Percentiles rank a stretch among this genome's conserved stretches.
phyloP scores from a whole-genome alignment of 1,140 invertebrate genomes.

The Drosophila equinoxialis region DNA sequence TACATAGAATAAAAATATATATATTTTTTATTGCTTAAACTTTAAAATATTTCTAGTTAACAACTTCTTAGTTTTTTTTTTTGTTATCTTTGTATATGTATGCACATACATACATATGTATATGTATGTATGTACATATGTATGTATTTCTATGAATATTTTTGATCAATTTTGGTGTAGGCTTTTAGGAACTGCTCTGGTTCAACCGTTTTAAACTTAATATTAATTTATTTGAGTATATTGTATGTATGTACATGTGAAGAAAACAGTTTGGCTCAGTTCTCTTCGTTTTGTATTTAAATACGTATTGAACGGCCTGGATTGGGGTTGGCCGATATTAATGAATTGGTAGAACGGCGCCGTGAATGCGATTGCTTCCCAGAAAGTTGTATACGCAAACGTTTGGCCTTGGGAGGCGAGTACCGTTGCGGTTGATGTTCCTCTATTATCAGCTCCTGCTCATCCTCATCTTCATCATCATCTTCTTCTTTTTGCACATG shows the following conservation, averaged over 20 bases:
- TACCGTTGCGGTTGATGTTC: not conserved
- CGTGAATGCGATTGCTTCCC: slow-evolving; percentile 2
- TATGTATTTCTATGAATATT: slow-evolving; percentile 20
- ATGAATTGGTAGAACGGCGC: slow-evolving; percentile 8
- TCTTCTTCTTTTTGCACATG: not conserved
- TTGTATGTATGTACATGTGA: not conserved
- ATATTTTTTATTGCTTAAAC: too few species aligned
- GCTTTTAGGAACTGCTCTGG: slow-evolving; percentile 2
- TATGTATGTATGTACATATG: not conserved
- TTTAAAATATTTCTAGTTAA: too few species aligned
- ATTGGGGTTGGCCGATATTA: not conserved
- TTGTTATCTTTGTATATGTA: not conserved
- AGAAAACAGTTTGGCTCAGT: not conserved
- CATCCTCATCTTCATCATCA: not conserved
- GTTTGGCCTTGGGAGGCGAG: slow-evolving; percentile 37
- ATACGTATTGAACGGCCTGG: slow-evolving; percentile 56
- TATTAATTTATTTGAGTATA: not conserved
- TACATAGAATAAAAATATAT: too few species aligned
- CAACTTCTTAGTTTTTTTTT: too few species aligned
- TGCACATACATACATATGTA: not conserved
- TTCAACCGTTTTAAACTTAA: slow-evolving; percentile 1
- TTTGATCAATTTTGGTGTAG: slow-evolving; percentile 5
- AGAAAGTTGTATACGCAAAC: slow-evolving; percentile 34
- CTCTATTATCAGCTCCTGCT: not conserved
- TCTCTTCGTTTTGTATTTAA: slow-evolving; percentile 4